A percentile compares a stretch with the other conserved stretches of the same genome.
Conservation (phyloP, 2,797 vertebrate species). For the Chaetophractus vellerosus region DNA sequence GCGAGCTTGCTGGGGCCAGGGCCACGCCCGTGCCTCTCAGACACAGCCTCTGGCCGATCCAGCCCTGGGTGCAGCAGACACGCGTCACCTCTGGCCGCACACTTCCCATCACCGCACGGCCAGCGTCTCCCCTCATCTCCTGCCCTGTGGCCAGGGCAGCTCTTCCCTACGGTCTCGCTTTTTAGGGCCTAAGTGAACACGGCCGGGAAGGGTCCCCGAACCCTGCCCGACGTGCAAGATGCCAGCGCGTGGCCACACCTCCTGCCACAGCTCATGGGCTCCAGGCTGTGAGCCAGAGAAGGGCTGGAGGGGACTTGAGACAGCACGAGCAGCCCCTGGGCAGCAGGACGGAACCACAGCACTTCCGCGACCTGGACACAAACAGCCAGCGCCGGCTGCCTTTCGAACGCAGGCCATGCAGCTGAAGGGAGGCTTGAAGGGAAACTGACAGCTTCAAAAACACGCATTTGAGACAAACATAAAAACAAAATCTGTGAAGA, state of each 20-base stretch:
- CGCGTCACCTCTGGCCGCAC: background rate
- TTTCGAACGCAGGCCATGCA: background rate
- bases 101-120: background rate
- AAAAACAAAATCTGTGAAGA: background rate
- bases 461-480: background rate
- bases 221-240: too few relatives aligned
- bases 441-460: background rate
- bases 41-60: too few relatives aligned
- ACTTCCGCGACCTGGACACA: too few relatives aligned
- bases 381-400: background rate
- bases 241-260: too few relatives aligned
- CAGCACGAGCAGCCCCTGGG: background rate
- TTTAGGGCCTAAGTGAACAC: too few relatives aligned
- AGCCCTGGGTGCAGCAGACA: background rate
- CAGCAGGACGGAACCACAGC: background rate
- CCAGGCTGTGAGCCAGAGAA: background rate
- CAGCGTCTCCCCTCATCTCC: too few relatives aligned
- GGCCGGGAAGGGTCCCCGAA: too few relatives aligned
- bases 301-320: too few relatives aligned
- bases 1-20: too few relatives aligned
- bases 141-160: background rate
- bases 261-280: too few relatives aligned
- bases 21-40: too few relatives aligned
- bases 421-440: background rate
- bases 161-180: too few relatives aligned